Base-by-base conservation (phyloP, 2,797 vertebrate species). In the Poecilia wingei region DNA sequence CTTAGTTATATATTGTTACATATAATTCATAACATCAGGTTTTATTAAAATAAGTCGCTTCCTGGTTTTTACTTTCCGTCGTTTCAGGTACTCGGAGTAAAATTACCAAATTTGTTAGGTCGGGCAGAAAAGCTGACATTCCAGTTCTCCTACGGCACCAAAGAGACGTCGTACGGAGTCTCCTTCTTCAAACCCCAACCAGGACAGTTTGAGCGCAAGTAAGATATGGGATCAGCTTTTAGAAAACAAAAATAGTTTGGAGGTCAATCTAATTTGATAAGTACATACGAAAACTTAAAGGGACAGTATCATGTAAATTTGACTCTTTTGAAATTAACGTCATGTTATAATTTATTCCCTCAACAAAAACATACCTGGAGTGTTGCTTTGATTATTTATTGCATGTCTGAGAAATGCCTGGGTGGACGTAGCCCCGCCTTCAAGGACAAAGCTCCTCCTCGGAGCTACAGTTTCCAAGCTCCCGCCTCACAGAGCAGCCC, bases 111-210 rank as follows among this genome's bases (percentile, higher is more conserved):
- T 77, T 91, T 97, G 28, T 91, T 98, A 1, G 98, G 98, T 46
- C 97, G 97, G 18, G 98, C 98, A 36, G 98, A 99, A 88, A 98
- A 98, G 88, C 92, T 98, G 78, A 98, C 97, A 36, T 98, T 99
- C 89, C 98, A 99, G 94, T 99, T 98, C 88, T 99, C 98, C n/a
- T 99, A 99, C 0, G 98, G 98, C 74, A 99, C 98, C 49, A 99
- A 99, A 93, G 98, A 99, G 84, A 99, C 98, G 0, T 99, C 98
- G 0, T 99, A 99, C 0, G 98, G 98, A 74, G 91, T 99, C 28
- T 99, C 98, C 0, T 96, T 99, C 96, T 99, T 99, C 93, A 99
- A 98, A 91, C 98, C 98, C 0, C 97, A 96, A 87, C 96, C 96
- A 3, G 98, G 98, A 80, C 89, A 95, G 90, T 98, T 98, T 84